Evolutionary conservation across 2,888 invertebrate species (phyloP).

Genomic region (Torymus auratus): DNA sequence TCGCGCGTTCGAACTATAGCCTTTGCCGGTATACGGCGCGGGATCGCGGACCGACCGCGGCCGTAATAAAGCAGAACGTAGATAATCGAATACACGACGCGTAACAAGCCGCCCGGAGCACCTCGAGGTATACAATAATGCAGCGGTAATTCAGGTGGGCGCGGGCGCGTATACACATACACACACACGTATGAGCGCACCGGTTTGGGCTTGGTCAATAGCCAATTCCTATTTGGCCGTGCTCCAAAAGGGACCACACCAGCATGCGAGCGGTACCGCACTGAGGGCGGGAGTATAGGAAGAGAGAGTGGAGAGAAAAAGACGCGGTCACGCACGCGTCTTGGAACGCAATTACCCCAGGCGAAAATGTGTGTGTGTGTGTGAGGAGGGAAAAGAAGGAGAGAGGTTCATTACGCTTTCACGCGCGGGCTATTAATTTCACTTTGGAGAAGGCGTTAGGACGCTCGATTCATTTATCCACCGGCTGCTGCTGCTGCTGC

Average conservation of each 20-base stretch:
- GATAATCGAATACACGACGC: constrained; percentile 75
- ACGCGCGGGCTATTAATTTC: constrained; percentile 38
- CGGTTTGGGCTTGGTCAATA: constrained; percentile 71
- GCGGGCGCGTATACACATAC: no score
- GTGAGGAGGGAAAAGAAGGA: background rate
- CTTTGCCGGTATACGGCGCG: no score
- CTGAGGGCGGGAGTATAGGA: background rate
- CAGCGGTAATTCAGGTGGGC: constrained; percentile 37
- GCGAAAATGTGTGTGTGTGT: background rate
- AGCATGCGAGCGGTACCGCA: background rate
- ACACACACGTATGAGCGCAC: background rate
- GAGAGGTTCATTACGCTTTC: constrained; percentile 34
- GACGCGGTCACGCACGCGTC: background rate
- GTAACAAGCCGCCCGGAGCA: constrained; percentile 68
- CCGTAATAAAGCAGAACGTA: constrained; percentile 63
- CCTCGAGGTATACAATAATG: constrained; percentile 60
- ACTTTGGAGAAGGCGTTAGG: background rate
- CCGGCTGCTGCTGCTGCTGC: background rate
- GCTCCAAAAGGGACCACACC: constrained; percentile 67
- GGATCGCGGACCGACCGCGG: background rate
- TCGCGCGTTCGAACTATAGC: no score
- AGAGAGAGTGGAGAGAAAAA: background rate
- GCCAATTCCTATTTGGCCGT: constrained; percentile 75
- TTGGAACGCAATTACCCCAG: constrained; percentile 25
- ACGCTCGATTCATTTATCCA: constrained; percentile 22